Conservation (phyloP, 2,113 vertebrate species). For the Zosterops japonicus region DNA sequence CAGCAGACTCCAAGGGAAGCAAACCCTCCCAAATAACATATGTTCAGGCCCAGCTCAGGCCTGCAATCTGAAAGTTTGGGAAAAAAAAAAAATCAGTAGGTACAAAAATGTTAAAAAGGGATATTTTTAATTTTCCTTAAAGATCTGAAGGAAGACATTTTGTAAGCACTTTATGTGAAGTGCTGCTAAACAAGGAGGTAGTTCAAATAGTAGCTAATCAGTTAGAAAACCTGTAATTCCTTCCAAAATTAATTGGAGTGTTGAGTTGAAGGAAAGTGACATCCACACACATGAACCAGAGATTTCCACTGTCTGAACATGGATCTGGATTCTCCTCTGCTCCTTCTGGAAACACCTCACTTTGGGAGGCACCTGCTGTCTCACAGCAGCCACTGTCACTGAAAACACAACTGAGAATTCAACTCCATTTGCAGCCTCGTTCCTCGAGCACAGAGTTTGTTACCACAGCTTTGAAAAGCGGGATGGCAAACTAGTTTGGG, state of each 20-base stretch:
- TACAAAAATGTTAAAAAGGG: not conserved
- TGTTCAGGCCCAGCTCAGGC: not conserved
- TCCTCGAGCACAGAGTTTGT: not conserved
- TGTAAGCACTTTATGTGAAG: not conserved
- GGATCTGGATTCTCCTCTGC: not conserved
- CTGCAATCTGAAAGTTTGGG: not conserved
- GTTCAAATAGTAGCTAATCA: not conserved
- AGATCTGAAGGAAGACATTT: not conserved
- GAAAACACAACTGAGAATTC: not conserved
- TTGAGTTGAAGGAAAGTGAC: not conserved
- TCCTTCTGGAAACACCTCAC: not conserved
- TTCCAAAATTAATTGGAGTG: not conserved
- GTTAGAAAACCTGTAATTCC: not conserved
- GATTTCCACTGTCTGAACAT: not conserved
- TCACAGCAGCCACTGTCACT: not conserved
- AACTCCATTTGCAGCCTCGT: not conserved
- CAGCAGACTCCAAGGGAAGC: not conserved
- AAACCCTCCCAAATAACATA: not conserved
- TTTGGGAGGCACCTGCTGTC: not conserved
- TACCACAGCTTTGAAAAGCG: not conserved
- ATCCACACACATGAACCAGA: not conserved
- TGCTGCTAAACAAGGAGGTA: not conserved
- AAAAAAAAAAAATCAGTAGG: not conserved
- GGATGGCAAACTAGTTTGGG: slow-evolving; percentile 28
- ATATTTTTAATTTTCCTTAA: slow-evolving; percentile 3